Percentiles rank a stretch among this genome's conserved stretches.
Evolutionary conservation across 2,888 invertebrate genomes (phyloP).

Genomic region (Idaea aversata): DNA sequence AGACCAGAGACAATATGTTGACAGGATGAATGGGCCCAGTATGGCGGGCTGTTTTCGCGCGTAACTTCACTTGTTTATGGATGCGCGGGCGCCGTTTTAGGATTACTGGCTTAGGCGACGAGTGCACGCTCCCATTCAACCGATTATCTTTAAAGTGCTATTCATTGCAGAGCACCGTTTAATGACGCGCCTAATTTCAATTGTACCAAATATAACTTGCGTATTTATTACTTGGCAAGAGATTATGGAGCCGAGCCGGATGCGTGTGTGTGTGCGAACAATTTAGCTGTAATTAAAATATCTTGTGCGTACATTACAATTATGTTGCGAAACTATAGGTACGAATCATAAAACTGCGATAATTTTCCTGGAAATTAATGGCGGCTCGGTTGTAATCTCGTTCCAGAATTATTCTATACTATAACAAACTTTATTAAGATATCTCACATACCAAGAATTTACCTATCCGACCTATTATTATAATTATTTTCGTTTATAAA

Average conservation of each 20-base stretch:
- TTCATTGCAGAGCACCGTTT: constrained; percentile 59
- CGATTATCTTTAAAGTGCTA: constrained; percentile 67
- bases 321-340: constrained; percentile 41
- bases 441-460: neutral
- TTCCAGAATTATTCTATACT: constrained; percentile 6
- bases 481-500: neutral
- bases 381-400: constrained; percentile 17
- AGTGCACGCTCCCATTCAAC: constrained; percentile 70
- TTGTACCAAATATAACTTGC: constrained; percentile 76
- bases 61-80: constrained; percentile 73
- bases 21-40: constrained; percentile 75
- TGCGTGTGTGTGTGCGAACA: constrained; percentile 52
- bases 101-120: constrained; percentile 74
- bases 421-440: neutral
- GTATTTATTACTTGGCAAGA: constrained; percentile 77
- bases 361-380: constrained; percentile 29
- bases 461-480: neutral
- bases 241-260: constrained; percentile 39
- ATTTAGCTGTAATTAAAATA: constrained; percentile 73
- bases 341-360: constrained; percentile 32
- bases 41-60: constrained; percentile 71
- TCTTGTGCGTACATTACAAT: constrained; percentile 48
- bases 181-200: constrained; percentile 78
- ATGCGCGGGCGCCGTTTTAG: constrained; percentile 70
- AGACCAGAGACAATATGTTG: constrained; percentile 73